Evolutionary conservation across 2,797 vertebrate genomes (phyloP).

Genomic region (Rhabdophis nuchalis): DNA sequence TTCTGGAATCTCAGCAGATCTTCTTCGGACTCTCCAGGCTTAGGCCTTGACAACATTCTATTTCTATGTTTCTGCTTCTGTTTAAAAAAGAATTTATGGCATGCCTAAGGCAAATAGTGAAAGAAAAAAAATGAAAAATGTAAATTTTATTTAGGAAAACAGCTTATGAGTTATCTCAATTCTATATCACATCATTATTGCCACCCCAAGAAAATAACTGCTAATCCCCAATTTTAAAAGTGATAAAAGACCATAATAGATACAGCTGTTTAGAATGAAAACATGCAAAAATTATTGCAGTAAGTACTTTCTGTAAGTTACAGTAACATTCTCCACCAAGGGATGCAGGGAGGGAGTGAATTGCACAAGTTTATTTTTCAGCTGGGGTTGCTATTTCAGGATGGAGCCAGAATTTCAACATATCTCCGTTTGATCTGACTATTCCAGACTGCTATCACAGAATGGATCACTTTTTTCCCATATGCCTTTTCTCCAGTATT

Average conservation of each 20-base stretch:
- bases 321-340: not conserved
- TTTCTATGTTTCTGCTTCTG: not conserved
- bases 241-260: not conserved
- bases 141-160: not conserved
- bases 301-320: not conserved
- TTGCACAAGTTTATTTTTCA: not conserved
- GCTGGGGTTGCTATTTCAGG: not conserved
- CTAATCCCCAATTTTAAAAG: not conserved
- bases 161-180: not conserved
- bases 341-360: not conserved
- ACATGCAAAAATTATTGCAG: not conserved
- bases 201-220: not conserved
- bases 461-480: not conserved
- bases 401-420: not conserved
- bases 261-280: conserved; percentile 10
- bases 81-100: not conserved
- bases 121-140: conserved; percentile 20
- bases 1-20: conserved; percentile 89
- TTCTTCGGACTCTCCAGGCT: conserved; percentile 86
- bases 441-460: not conserved
- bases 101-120: not conserved
- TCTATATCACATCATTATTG: not conserved
- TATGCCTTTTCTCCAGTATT: conserved; percentile 12
- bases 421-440: not conserved
- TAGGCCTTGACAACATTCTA: conserved; percentile 87